phyloP scores from a whole-genome alignment of 2,888 invertebrate genomes.

The Electrophaes corylata region DNA sequence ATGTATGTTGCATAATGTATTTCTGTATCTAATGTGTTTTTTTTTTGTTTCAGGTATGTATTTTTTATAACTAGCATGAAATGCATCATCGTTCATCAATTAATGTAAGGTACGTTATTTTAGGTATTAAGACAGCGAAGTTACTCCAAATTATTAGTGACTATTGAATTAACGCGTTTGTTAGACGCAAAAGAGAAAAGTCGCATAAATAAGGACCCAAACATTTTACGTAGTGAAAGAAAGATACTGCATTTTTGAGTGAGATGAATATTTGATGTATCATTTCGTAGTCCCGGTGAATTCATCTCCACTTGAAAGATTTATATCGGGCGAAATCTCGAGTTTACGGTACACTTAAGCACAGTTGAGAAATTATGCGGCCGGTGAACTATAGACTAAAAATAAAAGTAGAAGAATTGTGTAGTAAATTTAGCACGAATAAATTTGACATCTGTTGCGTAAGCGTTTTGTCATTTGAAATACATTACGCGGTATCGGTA shows the following conservation, averaged over 20 bases:
- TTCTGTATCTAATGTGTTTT: not conserved
- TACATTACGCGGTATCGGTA: too few species aligned
- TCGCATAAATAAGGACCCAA: constrained; percentile 48
- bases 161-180: constrained; percentile 33
- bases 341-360: constrained; percentile 55
- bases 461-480: too few species aligned
- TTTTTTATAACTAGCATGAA: too few species aligned
- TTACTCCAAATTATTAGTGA: not conserved
- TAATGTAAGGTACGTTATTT: constrained; percentile 35
- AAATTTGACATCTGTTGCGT: too few species aligned
- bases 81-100: not conserved
- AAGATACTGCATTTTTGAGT: constrained; percentile 75
- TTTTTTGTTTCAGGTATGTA: constrained; percentile 38
- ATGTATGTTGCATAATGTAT: too few species aligned
- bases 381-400: not conserved
- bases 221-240: constrained; percentile 62
- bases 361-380: not conserved
- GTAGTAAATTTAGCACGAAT: too few species aligned
- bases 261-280: constrained; percentile 79
- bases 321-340: constrained; percentile 75
- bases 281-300: constrained; percentile 74
- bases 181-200: constrained; percentile 40
- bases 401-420: too few species aligned
- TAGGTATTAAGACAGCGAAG: not conserved
- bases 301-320: constrained; percentile 79